Base-by-base conservation (phyloP, 2,113 vertebrate genomes). In the Pachyramphus minor region DNA sequence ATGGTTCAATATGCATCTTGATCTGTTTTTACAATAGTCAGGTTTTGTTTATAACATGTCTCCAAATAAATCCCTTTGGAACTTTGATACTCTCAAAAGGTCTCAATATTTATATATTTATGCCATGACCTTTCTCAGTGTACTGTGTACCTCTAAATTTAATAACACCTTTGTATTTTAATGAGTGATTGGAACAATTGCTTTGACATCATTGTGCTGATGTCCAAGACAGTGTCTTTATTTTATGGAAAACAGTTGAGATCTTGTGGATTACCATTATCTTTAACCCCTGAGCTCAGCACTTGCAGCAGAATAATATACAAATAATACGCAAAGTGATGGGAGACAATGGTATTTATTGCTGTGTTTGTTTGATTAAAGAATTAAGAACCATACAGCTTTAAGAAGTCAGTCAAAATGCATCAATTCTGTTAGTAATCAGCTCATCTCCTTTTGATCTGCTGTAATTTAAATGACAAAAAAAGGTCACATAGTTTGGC, bases 21-120 rank as follows among this genome's bases (percentile, higher is more conserved):
- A 80, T 96, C 64, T 86, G 31, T 87, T 87, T 97, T 79, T 90
- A 88, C 81, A 77, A 9, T 73, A 79, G 75, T 84, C 91, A 76
- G 35, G 39, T 90, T 95, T 92, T 95, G 94, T 93, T 95, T 74
- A 58, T 93, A 78, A 55, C 56, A 25, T 9, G 42, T 80, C 72
- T 94, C 76, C 64, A 75, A 95, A 90, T 93, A 95, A 96, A 93
- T 87, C 89, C 82, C 76, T 90, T 91, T 91, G 87, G 64, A 92
- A 89, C 76, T 95, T 96, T 90, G 76, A 95, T 95, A 78, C 68
- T 90, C 67, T 90, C 73, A 81, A 41, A 95, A 95, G 56, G 86
- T 95, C 89, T 97, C 86, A 55, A 56, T 95, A 95, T 95, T 96
- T 97, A 95, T 95, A 67, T 96, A 92, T 79, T 90, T 96, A 95